Conservation (phyloP, 2,113 vertebrate genomes). For the Cromileptes altivelis region DNA sequence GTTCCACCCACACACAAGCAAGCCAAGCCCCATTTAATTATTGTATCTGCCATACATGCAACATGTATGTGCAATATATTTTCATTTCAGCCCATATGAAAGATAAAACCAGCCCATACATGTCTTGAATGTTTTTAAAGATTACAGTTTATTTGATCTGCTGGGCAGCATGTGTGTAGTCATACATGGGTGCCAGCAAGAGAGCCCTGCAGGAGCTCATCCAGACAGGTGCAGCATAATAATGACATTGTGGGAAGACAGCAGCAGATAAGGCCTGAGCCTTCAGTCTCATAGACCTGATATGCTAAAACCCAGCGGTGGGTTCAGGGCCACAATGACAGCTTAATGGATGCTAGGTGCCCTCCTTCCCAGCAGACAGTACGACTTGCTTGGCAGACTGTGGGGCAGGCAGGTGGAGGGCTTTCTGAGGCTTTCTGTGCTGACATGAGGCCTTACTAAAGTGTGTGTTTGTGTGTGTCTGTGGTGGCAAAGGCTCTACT, state of each 20-base stretch:
- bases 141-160: constrained; percentile 3
- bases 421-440: constrained; percentile 5
- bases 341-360: constrained; percentile 55
- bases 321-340: constrained; percentile 42
- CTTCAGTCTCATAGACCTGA: constrained; percentile 41
- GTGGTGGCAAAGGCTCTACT: constrained; percentile 2
- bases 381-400: constrained; percentile 4
- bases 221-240: constrained; percentile 56
- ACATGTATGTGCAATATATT: neutral
- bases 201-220: constrained; percentile 47
- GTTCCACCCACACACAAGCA: neutral
- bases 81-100: neutral
- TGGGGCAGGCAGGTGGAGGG: neutral
- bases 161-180: constrained; percentile 9
- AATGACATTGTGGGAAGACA: constrained; percentile 57
- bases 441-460: constrained; percentile 1
- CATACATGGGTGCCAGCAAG: constrained; percentile 19
- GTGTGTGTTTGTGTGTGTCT: neutral
- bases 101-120: neutral
- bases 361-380: constrained; percentile 2
- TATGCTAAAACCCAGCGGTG: constrained; percentile 52
- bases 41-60: neutral
- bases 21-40: neutral
- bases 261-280: constrained; percentile 47
- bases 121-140: neutral